Base-by-base conservation (phyloP, 2,797 vertebrate genomes). In the Cyclopterus lumpus region DNA sequence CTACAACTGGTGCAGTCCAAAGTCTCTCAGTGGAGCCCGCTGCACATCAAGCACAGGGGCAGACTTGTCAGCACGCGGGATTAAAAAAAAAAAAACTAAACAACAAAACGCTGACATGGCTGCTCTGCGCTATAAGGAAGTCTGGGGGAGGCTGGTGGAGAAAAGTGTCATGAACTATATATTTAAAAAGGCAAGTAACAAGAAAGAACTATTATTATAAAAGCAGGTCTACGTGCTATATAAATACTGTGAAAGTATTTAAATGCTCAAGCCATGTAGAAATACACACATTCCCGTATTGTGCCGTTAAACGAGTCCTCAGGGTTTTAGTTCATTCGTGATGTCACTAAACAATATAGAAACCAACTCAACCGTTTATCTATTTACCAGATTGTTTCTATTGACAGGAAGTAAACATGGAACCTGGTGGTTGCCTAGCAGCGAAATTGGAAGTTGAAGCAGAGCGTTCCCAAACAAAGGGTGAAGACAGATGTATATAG, bases 51-150 rank as follows among this genome's bases (percentile, higher is more conserved):
- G 67, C 22, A 8, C 46, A 53, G 34, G 14, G 26, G 12, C 28
- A 67, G 75, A 15, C 55, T 72, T 77, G 28, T 66, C 44, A 76
- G 67, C 49, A 60, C 32, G 68, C 30, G 54, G 38, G 22, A n/a
- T 18, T 28, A 71, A 60, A 36, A 5, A 5, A 5, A 40, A 14
- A 8, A 15, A 46, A 20, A 20, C 1, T 20, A 46, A 6, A 6
- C 34, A 34, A 34, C 34, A 66, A 71, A 77, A 51, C 1, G 80
- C 81, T 83, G 87, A 80, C 77, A 26, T 14, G 0, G 62, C 71
- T 18, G 69, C 46, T 79, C 38, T 49, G 73, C 71, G 74, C 67
- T 54, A 5, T 32, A 64, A 22, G 57, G 67, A 58, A 54, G 54
- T 61, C 63, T 36, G 32, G 20, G 24, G 6, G 12, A 38, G 28